Conservation (phyloP, 2,888 invertebrate genomes). For the Hirtodrosophila trivittata region DNA sequence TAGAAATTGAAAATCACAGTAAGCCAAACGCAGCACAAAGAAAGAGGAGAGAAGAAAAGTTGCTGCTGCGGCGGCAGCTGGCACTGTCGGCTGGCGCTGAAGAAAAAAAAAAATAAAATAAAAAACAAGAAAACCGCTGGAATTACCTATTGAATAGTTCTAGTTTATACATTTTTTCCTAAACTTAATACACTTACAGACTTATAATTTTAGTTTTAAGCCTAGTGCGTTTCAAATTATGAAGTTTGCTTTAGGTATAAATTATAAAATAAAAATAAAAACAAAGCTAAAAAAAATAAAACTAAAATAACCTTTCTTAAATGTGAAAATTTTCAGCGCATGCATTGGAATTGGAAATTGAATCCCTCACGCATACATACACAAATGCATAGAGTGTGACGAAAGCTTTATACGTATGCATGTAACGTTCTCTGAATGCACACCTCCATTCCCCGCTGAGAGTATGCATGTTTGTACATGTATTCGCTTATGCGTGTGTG, state of each 20-base stretch:
- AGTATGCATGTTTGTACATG: neutral
- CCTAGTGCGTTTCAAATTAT: slow-evolving; percentile 65
- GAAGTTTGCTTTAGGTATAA: slow-evolving; percentile 64
- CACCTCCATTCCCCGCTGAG: slow-evolving; percentile 7
- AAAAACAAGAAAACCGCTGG: slow-evolving; percentile 25
- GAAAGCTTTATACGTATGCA: slow-evolving; percentile 32
- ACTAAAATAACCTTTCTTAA: slow-evolving; percentile 6
- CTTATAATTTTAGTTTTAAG: slow-evolving; percentile 68
- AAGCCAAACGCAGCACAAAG: slow-evolving; percentile 1
- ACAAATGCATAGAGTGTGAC: neutral
- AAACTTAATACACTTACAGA: slow-evolving; percentile 66
- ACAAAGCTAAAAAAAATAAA: slow-evolving; percentile 3
- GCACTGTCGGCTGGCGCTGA: slow-evolving; percentile 45
- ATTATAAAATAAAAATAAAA: slow-evolving; percentile 51
- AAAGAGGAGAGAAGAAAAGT: slow-evolving; percentile 11
- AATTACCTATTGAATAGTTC: slow-evolving; percentile 49
- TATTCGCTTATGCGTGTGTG: slow-evolving; percentile 6
- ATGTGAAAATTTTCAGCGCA: slow-evolving; percentile 14
- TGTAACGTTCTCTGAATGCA: slow-evolving; percentile 10
- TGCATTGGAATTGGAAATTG: slow-evolving; percentile 22
- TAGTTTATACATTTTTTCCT: slow-evolving; percentile 53
- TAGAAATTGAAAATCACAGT: slow-evolving; percentile 36
- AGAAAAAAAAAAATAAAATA: slow-evolving; percentile 19
- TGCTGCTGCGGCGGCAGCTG: slow-evolving; percentile 48
- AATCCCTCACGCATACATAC: neutral